Base-by-base conservation (phyloP, 2,888 invertebrate genomes). In the Aphodius sticticus region DNA sequence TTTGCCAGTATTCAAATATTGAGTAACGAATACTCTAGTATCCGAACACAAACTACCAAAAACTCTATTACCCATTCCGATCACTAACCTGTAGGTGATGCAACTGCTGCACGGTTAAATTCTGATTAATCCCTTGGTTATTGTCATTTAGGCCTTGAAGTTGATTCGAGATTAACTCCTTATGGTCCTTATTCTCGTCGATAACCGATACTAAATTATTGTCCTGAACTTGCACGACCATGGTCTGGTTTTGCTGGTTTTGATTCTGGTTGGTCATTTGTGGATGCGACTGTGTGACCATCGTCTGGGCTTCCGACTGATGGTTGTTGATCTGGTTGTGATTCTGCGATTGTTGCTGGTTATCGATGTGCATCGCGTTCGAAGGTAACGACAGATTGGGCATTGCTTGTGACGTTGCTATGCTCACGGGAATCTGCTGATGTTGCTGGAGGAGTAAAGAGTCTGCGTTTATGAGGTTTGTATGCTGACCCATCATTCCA, bases 401-500 rank as follows among this genome's bases (percentile, higher is more conserved):
- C n/a, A 88, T 84, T n/a, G 87, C 86, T 81, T 89, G 90, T 78
- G 88, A 86, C 77, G 88, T 88, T 16, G 88, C 85, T 79, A 89
- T 88, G 82, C 88, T 88, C 16, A 88, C 89, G 12, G 89, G 89
- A 79, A 89, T 88, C 83, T 89, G 89, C 5, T 87, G 84, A 81
- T 90, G 88, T 79, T 89, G 89, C 79, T 89, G 89, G 15, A 90
- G 83, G 14, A 90, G 85, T 76, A 89, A 83, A 35, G 88, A 88
- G 80, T 89, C 89, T 69, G 88, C 85, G 77, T 87, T 87, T 76
- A 89, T 85, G 16, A 89, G 90, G 5, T 88, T 86, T 4, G 88
- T 84, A 87, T 92, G 92, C 83, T 92, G 92, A n/a, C 92, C 90
- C 79, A 93, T 89, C 86, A 92, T 87, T 35, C 87, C 85, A 82